These are phyloP conservation scores for Beroe forskalii DNA, from an alignment of 37 sponge, comb jelly and placozoan genomes.

Conservation along the genomic window DNA sequence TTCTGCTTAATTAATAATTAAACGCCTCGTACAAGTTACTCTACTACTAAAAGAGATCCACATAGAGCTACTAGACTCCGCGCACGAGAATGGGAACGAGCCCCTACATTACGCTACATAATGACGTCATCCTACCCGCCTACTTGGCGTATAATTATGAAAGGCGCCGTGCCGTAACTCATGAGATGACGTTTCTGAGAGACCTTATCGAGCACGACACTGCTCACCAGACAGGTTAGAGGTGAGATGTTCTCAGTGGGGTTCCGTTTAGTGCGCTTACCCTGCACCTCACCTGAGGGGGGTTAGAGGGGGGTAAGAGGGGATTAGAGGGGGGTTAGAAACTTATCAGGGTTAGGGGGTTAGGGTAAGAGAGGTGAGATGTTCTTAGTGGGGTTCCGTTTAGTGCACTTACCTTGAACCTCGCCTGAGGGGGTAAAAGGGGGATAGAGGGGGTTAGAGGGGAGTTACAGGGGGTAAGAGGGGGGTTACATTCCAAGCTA, in stretches of 20 bases:
- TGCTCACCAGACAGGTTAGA: constrained; percentile 46
- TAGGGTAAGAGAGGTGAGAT: constrained; percentile 28
- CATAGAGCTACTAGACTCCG: no score
- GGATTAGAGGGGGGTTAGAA: no score
- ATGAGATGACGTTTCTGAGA: constrained; percentile 7
- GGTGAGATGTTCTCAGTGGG: constrained; percentile 33
- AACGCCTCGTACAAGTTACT: no score
- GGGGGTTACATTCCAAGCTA: no score
- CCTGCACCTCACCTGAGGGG: not conserved
- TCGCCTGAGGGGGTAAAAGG: not conserved
- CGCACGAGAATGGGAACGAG: not conserved
- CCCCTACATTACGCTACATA: not conserved
- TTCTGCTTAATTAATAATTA: no score
- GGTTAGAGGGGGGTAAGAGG: no score
- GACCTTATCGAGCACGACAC: constrained; percentile 42
- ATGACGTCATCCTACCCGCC: no score
- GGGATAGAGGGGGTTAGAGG: no score
- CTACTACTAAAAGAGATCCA: no score
- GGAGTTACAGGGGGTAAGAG: no score
- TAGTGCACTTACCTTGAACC: not conserved
- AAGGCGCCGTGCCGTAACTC: constrained; percentile 58
- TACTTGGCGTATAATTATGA: not conserved
- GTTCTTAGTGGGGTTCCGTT: constrained; percentile 33
- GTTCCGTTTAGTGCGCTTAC: constrained; percentile 12
- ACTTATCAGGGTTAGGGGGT: no score